Evolutionary conservation across 2,797 vertebrate genomes (phyloP), one percentile per base, ranked within the genome.

Genomic region (Neoniphon sammara): DNA sequence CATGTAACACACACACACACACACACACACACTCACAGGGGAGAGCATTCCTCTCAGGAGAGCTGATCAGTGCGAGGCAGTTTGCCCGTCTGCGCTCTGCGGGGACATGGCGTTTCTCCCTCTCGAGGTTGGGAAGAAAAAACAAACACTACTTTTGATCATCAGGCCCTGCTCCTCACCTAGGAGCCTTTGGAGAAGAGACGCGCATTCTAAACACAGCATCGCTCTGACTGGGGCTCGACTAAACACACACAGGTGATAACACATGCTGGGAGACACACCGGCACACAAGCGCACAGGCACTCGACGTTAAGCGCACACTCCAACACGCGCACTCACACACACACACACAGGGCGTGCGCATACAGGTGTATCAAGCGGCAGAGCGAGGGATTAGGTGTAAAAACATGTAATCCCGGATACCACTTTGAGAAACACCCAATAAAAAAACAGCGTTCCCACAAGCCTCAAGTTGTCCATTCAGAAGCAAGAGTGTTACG

Each of bases 71-170:
- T 64, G 85, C 90, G 91, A 94, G 90, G 88, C 84, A 94, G 87
- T 94, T 94, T 94, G 94, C 94, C 94, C 93, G 91, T 94, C 77
- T 88, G 82, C 11, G 73, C 94, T 95, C 96, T 95, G 94, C 91
- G 74, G 96, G 95, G 95, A 95, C 93, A 92, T 93, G 95, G 95
- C 91, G 58, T 90, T 91, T 90, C 86, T 91, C 90, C 93, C 94
- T 93, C 94, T 93, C 87, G 91, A 92, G 94, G 92, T 94, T 87
- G 93, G 92, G 66, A 80, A 91, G 91, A 87, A 91, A 92, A 93
- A 94, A 93, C 87, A 94, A 94, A 94, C 92, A 91, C 69, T 83
- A 84, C 92, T 95, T 96, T 93, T 95, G 94, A 96, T 96, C 94
- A 95, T 93, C 89, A 91, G 90, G 78, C 90, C 80, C 77, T 49